Evolutionary conservation across 2,888 invertebrate species (phyloP).

Genomic region (Rhyacophila evoluta): DNA sequence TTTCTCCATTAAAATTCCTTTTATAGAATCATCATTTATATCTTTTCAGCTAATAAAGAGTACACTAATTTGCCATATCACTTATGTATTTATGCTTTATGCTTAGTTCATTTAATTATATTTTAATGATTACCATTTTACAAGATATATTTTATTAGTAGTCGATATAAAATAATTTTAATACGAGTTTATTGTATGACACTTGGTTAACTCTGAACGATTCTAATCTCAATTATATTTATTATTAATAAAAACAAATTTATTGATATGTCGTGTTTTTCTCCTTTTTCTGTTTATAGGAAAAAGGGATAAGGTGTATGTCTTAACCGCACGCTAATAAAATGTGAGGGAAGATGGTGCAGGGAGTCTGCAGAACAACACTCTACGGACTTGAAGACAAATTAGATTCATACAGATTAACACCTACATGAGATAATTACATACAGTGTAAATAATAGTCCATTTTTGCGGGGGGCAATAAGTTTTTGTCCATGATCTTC

Average conservation of each 20-base stretch:
- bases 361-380: not conserved
- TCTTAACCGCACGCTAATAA: slow-evolving; percentile 1
- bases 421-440: slow-evolving; percentile 4
- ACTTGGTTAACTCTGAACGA: no score
- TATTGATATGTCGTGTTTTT: slow-evolving; percentile 41
- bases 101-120: no score
- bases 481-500: slow-evolving; percentile 1
- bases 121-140: no score
- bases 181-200: no score
- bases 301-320: slow-evolving; percentile 44
- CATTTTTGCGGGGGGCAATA: not conserved
- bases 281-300: slow-evolving; percentile 50
- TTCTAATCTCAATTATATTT: slow-evolving; percentile 37
- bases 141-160: no score
- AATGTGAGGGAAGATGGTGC: slow-evolving; percentile 3
- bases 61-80: no score
- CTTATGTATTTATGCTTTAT: no score
- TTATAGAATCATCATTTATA: no score
- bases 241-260: slow-evolving; percentile 46
- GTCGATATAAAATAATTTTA: no score
- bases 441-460: slow-evolving; percentile 26
- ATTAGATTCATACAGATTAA: not conserved
- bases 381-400: not conserved
- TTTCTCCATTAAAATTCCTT: no score
- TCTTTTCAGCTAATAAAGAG: no score